phyloP scores from a whole-genome alignment of 2,797 vertebrate genomes.

The Mus caroli region DNA sequence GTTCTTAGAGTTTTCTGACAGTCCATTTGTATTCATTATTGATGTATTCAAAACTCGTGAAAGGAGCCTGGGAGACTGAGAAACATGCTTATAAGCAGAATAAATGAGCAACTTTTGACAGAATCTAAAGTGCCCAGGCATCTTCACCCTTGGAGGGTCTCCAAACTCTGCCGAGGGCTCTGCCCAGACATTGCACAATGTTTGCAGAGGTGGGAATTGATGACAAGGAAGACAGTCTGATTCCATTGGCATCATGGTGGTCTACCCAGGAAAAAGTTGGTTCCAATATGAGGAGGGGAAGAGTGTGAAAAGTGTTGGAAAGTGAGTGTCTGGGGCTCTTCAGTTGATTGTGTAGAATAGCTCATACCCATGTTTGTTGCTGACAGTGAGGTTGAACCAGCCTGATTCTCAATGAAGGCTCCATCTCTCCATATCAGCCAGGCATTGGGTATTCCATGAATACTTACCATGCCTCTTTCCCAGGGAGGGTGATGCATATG shows the following conservation, averaged over 20 bases:
- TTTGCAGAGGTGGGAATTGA: neutral
- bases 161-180: neutral
- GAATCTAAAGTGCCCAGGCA: neutral
- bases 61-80: neutral
- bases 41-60: neutral
- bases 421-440: neutral
- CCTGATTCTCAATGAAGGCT: neutral
- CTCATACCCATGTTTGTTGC: neutral
- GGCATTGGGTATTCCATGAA: neutral
- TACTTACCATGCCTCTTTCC: neutral
- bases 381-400: neutral
- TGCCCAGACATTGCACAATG: neutral
- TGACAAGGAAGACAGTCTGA: neutral
- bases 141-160: neutral
- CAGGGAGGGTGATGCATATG: neutral
- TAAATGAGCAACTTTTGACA: conserved; percentile 3
- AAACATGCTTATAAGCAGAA: neutral
- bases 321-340: neutral
- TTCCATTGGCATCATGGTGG: neutral
- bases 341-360: neutral
- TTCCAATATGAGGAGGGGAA: neutral
- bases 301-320: neutral
- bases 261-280: neutral
- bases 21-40: neutral
- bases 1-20: neutral